phyloP scores from a whole-genome alignment of 2,797 vertebrate species.

The Choloepus didactylus region DNA sequence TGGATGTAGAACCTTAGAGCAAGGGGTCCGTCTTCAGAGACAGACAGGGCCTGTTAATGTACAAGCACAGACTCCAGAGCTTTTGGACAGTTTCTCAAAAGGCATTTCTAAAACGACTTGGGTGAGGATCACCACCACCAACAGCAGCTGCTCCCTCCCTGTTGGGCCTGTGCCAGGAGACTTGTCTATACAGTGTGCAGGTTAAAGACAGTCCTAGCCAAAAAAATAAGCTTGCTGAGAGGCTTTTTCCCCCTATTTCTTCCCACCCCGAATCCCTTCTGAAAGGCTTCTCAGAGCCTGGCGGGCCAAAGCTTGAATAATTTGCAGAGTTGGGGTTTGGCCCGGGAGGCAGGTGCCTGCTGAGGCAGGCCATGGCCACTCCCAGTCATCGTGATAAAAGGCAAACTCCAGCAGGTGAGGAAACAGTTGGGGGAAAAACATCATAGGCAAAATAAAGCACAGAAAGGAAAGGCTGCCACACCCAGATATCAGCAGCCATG shows the following conservation, averaged over 20 bases:
- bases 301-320: background rate
- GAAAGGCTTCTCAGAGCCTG: background rate
- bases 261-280: background rate
- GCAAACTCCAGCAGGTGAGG: background rate
- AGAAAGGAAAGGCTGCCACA: background rate
- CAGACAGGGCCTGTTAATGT: background rate
- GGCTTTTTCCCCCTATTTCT: accelerated
- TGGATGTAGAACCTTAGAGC: accelerated
- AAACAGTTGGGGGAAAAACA: background rate
- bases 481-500: background rate
- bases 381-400: background rate
- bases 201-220: background rate
- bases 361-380: background rate
- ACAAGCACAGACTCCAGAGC: background rate
- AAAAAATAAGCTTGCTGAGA: background rate
- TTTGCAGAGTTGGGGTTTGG: background rate
- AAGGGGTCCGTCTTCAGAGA: background rate
- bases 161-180: background rate
- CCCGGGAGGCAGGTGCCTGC: background rate
- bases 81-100: background rate
- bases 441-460: background rate
- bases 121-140: background rate
- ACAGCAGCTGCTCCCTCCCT: background rate
- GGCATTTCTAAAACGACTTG: background rate
- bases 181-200: background rate